phyloP scores from a whole-genome alignment of 1,140 invertebrate genomes.

The Carposina sasakii region DNA sequence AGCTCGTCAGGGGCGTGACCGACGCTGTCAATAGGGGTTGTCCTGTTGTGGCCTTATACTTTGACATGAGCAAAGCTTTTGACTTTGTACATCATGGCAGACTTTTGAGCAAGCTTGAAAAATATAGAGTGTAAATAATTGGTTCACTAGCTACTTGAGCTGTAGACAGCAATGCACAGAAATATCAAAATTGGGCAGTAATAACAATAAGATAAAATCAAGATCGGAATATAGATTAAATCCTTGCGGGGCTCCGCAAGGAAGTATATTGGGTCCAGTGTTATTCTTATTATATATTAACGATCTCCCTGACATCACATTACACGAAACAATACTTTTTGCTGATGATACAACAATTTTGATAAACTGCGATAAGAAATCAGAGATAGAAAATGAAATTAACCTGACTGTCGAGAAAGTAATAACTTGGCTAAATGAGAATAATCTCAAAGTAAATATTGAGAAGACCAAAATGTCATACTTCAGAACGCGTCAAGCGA shows the following conservation, averaged over 20 bases:
- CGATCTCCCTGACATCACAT: background rate
- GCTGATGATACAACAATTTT: background rate
- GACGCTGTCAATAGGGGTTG: background rate
- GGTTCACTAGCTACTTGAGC: background rate
- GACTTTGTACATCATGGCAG: background rate
- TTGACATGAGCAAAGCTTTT: background rate
- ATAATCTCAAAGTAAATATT: too few species aligned
- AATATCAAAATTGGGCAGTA: background rate
- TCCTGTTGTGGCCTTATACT: background rate
- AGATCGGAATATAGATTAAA: background rate
- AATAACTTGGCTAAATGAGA: too few species aligned
- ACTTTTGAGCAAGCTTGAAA: background rate
- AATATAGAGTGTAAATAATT: background rate
- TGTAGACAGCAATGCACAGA: background rate
- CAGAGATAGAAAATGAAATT: too few species aligned
- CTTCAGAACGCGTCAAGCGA: too few species aligned
- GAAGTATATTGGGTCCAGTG: background rate
- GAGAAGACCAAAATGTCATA: too few species aligned
- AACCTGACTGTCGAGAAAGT: too few species aligned
- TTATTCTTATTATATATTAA: background rate
- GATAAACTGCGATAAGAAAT: too few species aligned
- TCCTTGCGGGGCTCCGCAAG: background rate
- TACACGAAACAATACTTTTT: background rate
- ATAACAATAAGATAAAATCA: background rate
- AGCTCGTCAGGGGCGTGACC: background rate